A percentile compares a stretch with the other conserved stretches of the same genome.
Evolutionary conservation across 1,140 invertebrate genomes (phyloP).

Genomic region (Lepeophtheirus salmonis): DNA sequence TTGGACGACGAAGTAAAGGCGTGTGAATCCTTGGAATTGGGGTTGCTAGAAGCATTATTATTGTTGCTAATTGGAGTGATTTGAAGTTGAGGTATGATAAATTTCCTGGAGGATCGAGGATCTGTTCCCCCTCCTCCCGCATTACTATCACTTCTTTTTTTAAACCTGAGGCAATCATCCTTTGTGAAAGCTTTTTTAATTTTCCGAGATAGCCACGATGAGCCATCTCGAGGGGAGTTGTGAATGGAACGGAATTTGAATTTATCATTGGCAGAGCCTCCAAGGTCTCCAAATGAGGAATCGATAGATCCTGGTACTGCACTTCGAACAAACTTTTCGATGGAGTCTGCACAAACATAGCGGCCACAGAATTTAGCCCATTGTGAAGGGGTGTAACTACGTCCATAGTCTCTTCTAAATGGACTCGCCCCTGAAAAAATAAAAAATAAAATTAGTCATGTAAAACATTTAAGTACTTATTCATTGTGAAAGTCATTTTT

Average conservation of each 20-base stretch:
- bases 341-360: conserved; percentile 49
- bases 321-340: conserved; percentile 43
- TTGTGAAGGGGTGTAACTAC: conserved; percentile 48
- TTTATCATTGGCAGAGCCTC: neutral
- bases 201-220: conserved; percentile 10
- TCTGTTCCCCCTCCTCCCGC: neutral
- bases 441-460: conserved; percentile 16
- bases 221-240: neutral
- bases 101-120: neutral
- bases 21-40: too few species aligned
- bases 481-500: too few species aligned
- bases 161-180: neutral
- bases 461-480: too few species aligned
- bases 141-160: neutral
- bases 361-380: conserved; percentile 58
- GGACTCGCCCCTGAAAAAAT: conserved; percentile 45
- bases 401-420: conserved; percentile 44
- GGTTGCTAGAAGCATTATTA: too few species aligned
- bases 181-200: conserved; percentile 10
- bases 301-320: conserved; percentile 5
- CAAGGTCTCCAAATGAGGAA: neutral
- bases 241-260: neutral
- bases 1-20: too few species aligned
- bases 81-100: conserved; percentile 13
- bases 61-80: conserved; percentile 4